phyloP scores from a whole-genome alignment of 2,888 invertebrate genomes.

The Ceratothoa steindachneri region DNA sequence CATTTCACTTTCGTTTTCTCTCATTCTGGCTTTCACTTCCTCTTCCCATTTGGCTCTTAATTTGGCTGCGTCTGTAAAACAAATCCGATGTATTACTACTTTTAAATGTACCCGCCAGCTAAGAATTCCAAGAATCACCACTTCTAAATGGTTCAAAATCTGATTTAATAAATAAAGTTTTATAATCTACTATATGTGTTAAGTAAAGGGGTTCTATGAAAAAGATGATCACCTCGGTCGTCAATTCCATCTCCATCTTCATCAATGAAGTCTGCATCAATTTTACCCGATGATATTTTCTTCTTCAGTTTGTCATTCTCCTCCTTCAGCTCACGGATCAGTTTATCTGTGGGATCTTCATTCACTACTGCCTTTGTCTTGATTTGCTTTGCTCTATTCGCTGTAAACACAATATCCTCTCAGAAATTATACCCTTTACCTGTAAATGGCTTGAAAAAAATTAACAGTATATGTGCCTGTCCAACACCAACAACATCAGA shows the following conservation, averaged over 20 bases:
- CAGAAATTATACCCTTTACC: no score
- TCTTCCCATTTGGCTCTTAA: slow-evolving; percentile 54
- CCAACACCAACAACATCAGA: no score
- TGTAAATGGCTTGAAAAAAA: no score
- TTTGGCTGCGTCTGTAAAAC: slow-evolving; percentile 42
- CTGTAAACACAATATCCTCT: slow-evolving; percentile 1
- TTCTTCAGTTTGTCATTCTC: slow-evolving; percentile 58
- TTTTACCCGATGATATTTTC: slow-evolving; percentile 53
- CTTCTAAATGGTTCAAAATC: no score
- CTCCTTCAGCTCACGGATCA: slow-evolving; percentile 58
- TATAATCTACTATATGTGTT: no score
- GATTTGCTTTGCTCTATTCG: slow-evolving; percentile 60
- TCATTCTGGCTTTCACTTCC: slow-evolving; percentile 53
- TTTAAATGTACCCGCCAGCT: no score
- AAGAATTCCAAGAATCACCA: no score
- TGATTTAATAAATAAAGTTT: no score
- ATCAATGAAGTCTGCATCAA: slow-evolving; percentile 48
- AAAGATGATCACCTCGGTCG: slow-evolving; percentile 44
- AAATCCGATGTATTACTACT: no score
- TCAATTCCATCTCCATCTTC: slow-evolving; percentile 43
- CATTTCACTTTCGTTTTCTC: slow-evolving; percentile 57
- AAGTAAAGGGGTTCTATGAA: no score
- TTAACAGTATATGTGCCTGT: no score
- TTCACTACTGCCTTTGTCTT: slow-evolving; percentile 59
- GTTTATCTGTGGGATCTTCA: slow-evolving; percentile 59